Evolutionary conservation across 2,113 vertebrate genomes (phyloP).

Genomic region (Rhea pennata): DNA sequence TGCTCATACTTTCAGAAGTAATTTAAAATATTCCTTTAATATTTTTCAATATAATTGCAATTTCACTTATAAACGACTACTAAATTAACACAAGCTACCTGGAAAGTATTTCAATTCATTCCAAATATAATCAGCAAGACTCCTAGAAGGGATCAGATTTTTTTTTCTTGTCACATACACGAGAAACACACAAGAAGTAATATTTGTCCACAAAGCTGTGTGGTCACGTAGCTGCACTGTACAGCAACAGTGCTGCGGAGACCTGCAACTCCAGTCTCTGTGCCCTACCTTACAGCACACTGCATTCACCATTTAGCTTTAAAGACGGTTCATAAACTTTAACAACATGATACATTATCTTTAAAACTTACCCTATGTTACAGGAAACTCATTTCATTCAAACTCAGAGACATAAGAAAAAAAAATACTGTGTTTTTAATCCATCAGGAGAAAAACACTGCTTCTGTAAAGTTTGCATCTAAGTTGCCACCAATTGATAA

Average conservation of each 20-base stretch:
- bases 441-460: fast-evolving
- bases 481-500: background rate
- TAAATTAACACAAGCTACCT: background rate
- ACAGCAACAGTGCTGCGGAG: fast-evolving
- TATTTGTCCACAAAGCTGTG: background rate
- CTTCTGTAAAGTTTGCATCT: background rate
- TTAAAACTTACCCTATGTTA: background rate
- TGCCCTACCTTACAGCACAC: background rate
- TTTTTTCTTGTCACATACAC: background rate
- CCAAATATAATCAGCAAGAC: background rate
- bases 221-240: background rate
- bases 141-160: background rate
- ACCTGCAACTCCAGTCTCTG: background rate
- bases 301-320: background rate
- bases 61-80: fast-evolving
- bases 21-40: background rate
- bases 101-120: background rate
- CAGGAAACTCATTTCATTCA: background rate
- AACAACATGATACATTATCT: background rate
- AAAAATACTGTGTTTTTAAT: background rate
- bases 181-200: background rate
- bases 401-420: background rate
- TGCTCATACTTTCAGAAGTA: background rate
- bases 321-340: background rate
- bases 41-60: background rate